Conservation (phyloP, 2,113 vertebrate species). For the Cardinalis cardinalis region DNA sequence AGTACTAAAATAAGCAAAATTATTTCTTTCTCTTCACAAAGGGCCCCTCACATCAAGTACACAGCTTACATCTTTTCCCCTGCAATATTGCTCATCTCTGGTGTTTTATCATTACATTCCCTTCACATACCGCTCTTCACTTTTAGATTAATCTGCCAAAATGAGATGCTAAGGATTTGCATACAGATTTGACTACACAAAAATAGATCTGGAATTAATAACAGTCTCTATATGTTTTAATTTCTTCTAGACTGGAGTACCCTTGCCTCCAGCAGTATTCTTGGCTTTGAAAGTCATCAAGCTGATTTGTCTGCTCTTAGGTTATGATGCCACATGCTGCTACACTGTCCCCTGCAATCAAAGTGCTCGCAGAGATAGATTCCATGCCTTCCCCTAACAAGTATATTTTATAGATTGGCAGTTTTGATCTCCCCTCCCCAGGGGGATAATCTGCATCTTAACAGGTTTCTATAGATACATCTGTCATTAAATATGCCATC, state of each 20-base stretch:
- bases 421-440: slow-evolving; percentile 80
- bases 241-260: slow-evolving; percentile 82
- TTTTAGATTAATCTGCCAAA: slow-evolving; percentile 82
- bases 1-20: slow-evolving; percentile 58
- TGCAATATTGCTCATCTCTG: slow-evolving; percentile 57
- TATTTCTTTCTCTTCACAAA: slow-evolving; percentile 35
- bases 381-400: slow-evolving; percentile 77
- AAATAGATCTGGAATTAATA: slow-evolving; percentile 87
- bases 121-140: slow-evolving; percentile 72
- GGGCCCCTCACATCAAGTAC: slow-evolving; percentile 28
- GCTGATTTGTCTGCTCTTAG: slow-evolving; percentile 85
- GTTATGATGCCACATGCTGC: slow-evolving; percentile 85
- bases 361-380: slow-evolving; percentile 76
- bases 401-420: slow-evolving; percentile 85
- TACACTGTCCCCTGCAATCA: slow-evolving; percentile 84
- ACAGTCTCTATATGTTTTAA: slow-evolving; percentile 86
- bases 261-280: slow-evolving; percentile 84
- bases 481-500: slow-evolving; percentile 84
- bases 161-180: slow-evolving; percentile 86
- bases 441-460: slow-evolving; percentile 85
- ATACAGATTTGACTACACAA: slow-evolving; percentile 88
- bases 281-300: slow-evolving; percentile 86
- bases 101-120: slow-evolving; percentile 71
- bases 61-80: slow-evolving; percentile 23
- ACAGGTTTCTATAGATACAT: slow-evolving; percentile 83